Evolutionary conservation across 2,888 invertebrate genomes (phyloP), one percentile per base, ranked within the genome.

Genomic region (Drosophila diplacantha): DNA sequence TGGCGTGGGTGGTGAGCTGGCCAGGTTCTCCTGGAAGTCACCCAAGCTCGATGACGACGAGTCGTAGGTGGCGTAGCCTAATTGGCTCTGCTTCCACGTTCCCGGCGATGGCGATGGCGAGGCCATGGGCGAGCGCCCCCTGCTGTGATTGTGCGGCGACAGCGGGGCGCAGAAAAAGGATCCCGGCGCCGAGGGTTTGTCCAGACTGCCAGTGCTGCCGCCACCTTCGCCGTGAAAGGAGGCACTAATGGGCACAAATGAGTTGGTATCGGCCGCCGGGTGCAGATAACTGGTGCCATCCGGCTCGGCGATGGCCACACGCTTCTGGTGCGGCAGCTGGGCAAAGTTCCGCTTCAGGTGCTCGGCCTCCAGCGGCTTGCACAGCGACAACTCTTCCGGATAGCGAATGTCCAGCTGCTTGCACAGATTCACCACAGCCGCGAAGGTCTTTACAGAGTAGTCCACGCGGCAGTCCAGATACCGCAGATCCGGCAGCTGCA

Each of bases 361-460:
- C 55, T 93, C 93, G 20, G 91, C 90, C 85, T 95, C 94, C 60
- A 97, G 88, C 0, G 96, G 96, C 86, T 96, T 95, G 88, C 95
- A 95, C 50, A 99, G 92, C 0, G 98, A 98, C 47, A 99, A 87
- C 87, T 99, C 99, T 89, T 99, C 99, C 3, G 98, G 96, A 88
- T 98, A 96, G 79, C 99, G 91, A 83, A 99, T 95, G 62, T 96
- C 95, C 71, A 96, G 90, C 88, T 95, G 95, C 89, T 96, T 96
- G 90, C 96, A 95, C n/a, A 96, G 90, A 78, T 93, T 93, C 38
- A 96, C 92, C 58, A 98, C 97, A 20, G 97, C 93, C 81, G 94
- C 94, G 90, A 99, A 98, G 2, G 98, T 97, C 89, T 98, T 97
- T 41, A 95, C 93, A 11, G 98, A 98, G 90, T 96, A 99, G 90